Evolutionary conservation across 1,140 invertebrate genomes (phyloP), one percentile per base, ranked within the genome.

Genomic region (Drosophila ironensis): DNA sequence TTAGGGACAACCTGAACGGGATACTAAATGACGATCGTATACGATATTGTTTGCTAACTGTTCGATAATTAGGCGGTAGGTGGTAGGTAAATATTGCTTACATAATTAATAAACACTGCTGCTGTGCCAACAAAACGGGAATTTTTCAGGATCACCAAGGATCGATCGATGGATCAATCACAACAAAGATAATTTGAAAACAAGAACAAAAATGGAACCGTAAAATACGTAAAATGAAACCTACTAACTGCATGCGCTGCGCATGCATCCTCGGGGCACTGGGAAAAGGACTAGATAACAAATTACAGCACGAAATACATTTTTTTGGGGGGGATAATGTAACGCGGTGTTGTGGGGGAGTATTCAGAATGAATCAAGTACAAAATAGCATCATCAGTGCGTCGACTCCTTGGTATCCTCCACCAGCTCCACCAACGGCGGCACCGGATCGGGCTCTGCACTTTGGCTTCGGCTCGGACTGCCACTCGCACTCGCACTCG

Each of bases 261-360:
- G 56, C 47, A 50, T 42, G 42, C 44, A 54, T 67, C 24, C 17
- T 3, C 4, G 14, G 51, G 59, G 17, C 54, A 47, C 41, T 57
- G 66, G 66, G 8, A 69, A n/a, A n/a, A 59, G 66, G 66, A 70
- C 66, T 70, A 70, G 66, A 70, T 69, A 70, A 70, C 66, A 70
- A 69, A 53, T 45, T 12, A 33, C 30, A 33, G 54, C 42, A 27
- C 33, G 19, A 35, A 22, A 17, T 63, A 45, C 22, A 64, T n/a
- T n/a, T n/a, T n/a, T n/a, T n/a, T n/a, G n/a, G n/a, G n/a, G n/a
- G n/a, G n/a, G n/a, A n/a, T n/a, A n/a, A n/a, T n/a, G n/a, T 38
- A 28, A 56, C 35, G 22, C n/a, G n/a, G n/a, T n/a, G n/a, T n/a
- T n/a, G n/a, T n/a, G n/a, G n/a, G n/a, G 41, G 64, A 68, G 61